Base-by-base conservation (phyloP, 53 echinoderm and acorn worm genomes). In the Mesocentrotus franciscanus region DNA sequence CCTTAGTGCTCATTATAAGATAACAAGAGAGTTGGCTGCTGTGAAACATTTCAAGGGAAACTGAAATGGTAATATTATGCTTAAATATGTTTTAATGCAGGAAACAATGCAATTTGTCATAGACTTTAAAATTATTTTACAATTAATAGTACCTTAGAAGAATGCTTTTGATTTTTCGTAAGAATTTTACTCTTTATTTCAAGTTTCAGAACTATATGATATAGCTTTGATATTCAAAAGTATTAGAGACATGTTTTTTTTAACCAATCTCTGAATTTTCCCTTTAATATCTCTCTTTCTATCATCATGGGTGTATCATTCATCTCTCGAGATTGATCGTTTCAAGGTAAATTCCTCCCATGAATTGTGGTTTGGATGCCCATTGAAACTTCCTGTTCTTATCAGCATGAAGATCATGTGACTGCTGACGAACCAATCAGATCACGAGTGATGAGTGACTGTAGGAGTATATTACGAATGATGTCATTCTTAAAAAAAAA, bases 311-410 rank as follows among this genome's bases (percentile, higher is more conserved):
- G 57, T 58, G 27, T 13, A 26, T 85, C 87, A n/a, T 57, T 14
- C 56, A 85, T 85, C 87, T n/a, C 87, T 29, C 16, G n/a, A n/a
- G 56, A 11, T 85, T 9, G 11, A 87, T 87, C n/a, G 17, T 58
- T 58, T 87, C 7, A 55, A 56, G 39, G 56, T 58, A 87, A 56
- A 87, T 58, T 87, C 58, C n/a, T 57, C 87, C 29, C n/a, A 58
- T 87, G 87, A 57, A 58, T 87, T 87, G 87, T 87, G 87, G 87
- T 87, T 87, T 87, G 87, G 87, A 87, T 87, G 29, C 87, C 58
- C 58, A 87, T 58, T 27, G n/a, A 87, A 26, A 87, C 57, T 87
- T 87, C 87, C 87, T 87, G 26, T 58, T 58, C 87, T 87, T 87
- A 87, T 87, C 87, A 87, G 24, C 56, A 87, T 58, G 57, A 59